These are phyloP conservation scores for Mustela nigripes DNA, from an alignment of 2,113 vertebrate genomes.

Conservation along the genomic window DNA sequence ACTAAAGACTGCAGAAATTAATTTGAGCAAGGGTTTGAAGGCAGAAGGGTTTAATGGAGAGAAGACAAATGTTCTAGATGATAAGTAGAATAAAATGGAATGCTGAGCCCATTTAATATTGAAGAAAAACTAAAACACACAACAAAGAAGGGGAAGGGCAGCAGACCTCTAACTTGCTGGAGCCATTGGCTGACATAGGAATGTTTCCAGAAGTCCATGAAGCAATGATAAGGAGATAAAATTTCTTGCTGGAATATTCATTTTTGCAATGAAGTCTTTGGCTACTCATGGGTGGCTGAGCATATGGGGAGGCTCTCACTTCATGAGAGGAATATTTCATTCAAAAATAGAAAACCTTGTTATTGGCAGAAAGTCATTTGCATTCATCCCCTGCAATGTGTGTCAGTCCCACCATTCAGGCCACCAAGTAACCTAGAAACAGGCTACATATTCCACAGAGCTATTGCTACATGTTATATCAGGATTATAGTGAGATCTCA, in stretches of 20 bases:
- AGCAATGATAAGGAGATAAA: constrained; percentile 56
- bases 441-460: not conserved
- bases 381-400: constrained; percentile 55
- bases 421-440: constrained; percentile 52
- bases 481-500: not conserved
- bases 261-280: constrained; percentile 71
- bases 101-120: constrained; percentile 47
- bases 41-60: constrained; percentile 59
- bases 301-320: constrained; percentile 69
- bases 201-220: constrained; percentile 66
- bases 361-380: constrained; percentile 65
- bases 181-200: constrained; percentile 25
- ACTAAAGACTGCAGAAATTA: constrained; percentile 60
- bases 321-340: constrained; percentile 68
- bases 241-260: constrained; percentile 59
- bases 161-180: constrained; percentile 48
- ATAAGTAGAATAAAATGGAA: constrained; percentile 68
- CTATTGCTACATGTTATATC: not conserved
- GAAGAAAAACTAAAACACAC: constrained; percentile 41
- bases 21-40: constrained; percentile 62
- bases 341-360: constrained; percentile 71
- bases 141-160: constrained; percentile 30
- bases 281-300: constrained; percentile 54
- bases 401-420: constrained; percentile 9
- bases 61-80: constrained; percentile 47